Evolutionary conservation across 1,140 invertebrate genomes (phyloP).

Genomic region (Drosophila sp.): DNA sequence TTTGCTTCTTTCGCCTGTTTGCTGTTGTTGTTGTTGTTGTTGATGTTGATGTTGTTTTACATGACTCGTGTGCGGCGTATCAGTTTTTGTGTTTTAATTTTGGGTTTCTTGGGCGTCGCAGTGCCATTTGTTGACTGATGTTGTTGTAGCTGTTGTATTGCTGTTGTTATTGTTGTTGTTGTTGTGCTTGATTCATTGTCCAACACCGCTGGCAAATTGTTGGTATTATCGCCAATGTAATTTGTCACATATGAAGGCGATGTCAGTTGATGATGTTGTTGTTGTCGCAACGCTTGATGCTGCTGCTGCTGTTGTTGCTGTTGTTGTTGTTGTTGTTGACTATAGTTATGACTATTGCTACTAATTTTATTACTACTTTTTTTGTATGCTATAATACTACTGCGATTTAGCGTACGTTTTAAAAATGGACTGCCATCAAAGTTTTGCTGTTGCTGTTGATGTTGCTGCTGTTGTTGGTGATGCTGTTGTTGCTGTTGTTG

Average conservation of each 20-base stretch:
- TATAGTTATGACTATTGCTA: conserved; percentile 66
- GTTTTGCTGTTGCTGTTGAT: conserved; percentile 47
- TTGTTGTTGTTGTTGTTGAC: conserved; percentile 57
- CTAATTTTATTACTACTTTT: conserved; percentile 65
- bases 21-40: conserved; percentile 20
- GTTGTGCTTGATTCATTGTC: conserved; percentile 59
- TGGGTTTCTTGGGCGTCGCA: conserved; percentile 68
- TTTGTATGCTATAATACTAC: conserved; percentile 63
- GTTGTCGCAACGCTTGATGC: neutral
- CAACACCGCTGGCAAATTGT: conserved; percentile 77
- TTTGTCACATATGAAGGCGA: conserved; percentile 72
- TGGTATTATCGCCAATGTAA: conserved; percentile 81
- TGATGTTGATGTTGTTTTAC: conserved; percentile 47
- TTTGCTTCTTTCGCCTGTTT: conserved; percentile 23
- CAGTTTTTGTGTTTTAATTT: conserved; percentile 84
- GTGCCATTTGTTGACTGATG: conserved; percentile 49
- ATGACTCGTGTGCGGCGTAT: conserved; percentile 84
- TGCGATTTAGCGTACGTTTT: conserved; percentile 79
- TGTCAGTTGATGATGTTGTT: conserved; percentile 51
- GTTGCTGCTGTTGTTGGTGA: conserved; percentile 44
- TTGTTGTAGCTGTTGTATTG: conserved; percentile 44
- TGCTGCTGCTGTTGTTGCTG: conserved; percentile 51
- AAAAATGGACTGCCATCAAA: conserved; percentile 67
- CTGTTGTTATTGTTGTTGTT: conserved; percentile 47
- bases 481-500: conserved; percentile 48